phyloP scores from a whole-genome alignment of 2,797 vertebrate species.

The Vultur gryphus region DNA sequence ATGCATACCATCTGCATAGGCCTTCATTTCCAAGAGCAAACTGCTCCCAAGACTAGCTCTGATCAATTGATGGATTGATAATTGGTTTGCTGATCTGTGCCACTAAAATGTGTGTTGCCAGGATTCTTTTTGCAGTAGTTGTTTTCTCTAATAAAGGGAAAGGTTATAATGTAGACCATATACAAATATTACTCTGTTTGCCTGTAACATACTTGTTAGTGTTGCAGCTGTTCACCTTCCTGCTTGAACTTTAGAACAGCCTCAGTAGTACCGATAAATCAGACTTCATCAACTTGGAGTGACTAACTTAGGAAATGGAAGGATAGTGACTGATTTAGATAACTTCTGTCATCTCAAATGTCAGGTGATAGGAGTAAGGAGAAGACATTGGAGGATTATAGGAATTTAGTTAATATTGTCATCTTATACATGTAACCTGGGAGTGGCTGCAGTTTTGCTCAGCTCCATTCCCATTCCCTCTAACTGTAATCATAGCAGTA shows the following conservation, averaged over 20 bases:
- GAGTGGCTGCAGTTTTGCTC: not conserved
- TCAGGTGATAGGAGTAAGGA: not conserved
- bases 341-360: not conserved
- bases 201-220: not conserved
- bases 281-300: not conserved
- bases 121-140: not conserved
- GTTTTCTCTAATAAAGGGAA: not conserved
- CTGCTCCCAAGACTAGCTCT: slow-evolving; percentile 48
- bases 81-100: slow-evolving; percentile 28
- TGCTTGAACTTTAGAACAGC: slow-evolving; percentile 43
- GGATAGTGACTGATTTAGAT: not conserved
- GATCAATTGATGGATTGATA: slow-evolving; percentile 59
- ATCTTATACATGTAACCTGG: not conserved
- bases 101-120: not conserved
- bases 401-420: not conserved
- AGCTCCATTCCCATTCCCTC: not conserved
- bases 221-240: slow-evolving; percentile 22
- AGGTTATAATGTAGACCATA: not conserved
- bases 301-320: not conserved
- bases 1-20: slow-evolving; percentile 38
- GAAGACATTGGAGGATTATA: not conserved
- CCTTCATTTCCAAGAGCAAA: slow-evolving; percentile 51
- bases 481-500: not conserved
- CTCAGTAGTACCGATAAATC: slow-evolving; percentile 8
- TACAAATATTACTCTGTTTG: not conserved